These are phyloP conservation scores for Actenoides hombroni DNA, from an alignment of 2,113 vertebrate species.

Conservation along the genomic window DNA sequence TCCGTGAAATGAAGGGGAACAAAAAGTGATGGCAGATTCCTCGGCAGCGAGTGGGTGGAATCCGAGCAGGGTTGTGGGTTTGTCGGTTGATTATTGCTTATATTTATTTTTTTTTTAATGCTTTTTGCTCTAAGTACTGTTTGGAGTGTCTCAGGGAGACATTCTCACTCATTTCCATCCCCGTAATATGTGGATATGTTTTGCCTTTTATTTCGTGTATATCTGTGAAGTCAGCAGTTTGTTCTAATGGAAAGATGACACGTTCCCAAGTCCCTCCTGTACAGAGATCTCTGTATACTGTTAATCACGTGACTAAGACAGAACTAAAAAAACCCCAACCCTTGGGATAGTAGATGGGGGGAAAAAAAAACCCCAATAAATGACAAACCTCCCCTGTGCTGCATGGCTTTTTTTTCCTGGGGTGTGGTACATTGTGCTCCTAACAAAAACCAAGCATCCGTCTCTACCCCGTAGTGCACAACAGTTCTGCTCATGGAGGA, in stretches of 20 bases:
- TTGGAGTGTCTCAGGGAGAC: background rate
- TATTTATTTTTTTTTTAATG: no score
- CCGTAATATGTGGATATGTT: background rate
- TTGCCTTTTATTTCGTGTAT: accelerated
- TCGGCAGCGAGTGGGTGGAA: background rate
- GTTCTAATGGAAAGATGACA: background rate
- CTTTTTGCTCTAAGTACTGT: background rate
- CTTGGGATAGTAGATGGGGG: no score
- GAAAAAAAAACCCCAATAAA: no score
- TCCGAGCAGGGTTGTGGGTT: background rate
- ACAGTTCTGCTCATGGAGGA: background rate
- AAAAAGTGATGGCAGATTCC: background rate
- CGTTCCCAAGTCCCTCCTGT: background rate
- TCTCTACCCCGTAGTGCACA: accelerated
- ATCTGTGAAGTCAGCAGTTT: background rate
- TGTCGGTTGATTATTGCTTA: background rate
- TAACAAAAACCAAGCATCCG: background rate
- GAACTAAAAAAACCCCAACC: background rate
- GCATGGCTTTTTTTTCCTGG: background rate
- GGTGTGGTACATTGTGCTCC: background rate
- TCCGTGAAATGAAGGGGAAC: background rate
- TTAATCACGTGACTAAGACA: background rate
- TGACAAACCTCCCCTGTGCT: background rate
- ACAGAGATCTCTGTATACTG: background rate
- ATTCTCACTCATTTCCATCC: background rate